phyloP scores from a whole-genome alignment of 2,113 vertebrate genomes.

The Bos taurus region ARS-UCD2.0 NC_037330.1:7706001-7706500 shows the following conservation, averaged over 20 bases:
- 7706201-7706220: neutral
- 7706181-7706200: neutral
- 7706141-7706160: neutral
- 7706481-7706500: neutral
- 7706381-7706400: neutral
- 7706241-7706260: neutral
- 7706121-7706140: neutral
- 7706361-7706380: neutral
- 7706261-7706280: neutral
- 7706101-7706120: neutral
- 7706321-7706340: neutral
- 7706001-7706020: constrained; percentile 20
- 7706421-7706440: neutral
- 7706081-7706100: neutral
- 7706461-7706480: neutral
- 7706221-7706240: neutral
- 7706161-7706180: neutral
- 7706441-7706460: neutral
- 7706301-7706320: neutral
- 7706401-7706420: neutral
- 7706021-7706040: neutral
- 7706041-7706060: neutral
- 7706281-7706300: neutral
- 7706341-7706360: neutral
- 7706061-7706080: neutral